Conservation (phyloP, 23 tunicate genomes). For the Halocynthia roretzi region DNA sequence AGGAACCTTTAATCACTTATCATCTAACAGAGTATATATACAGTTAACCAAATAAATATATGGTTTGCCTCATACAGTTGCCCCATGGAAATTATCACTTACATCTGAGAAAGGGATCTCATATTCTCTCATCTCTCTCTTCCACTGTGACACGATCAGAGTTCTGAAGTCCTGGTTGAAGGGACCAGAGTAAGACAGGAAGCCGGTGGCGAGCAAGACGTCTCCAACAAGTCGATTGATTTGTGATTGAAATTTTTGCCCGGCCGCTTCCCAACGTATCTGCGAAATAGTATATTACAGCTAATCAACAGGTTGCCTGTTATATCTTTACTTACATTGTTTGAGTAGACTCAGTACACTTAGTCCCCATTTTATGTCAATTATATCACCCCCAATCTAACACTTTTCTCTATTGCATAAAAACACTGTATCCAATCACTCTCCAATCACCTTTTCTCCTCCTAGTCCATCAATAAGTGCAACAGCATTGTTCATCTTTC, state of each 20-base stretch:
- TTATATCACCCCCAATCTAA: neutral
- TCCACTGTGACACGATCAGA: conserved; percentile 50
- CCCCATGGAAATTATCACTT: neutral
- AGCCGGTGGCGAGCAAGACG: conserved; percentile 75
- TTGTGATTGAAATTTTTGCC: conserved; percentile 53
- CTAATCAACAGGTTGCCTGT: too few species aligned
- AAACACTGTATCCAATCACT: too few species aligned
- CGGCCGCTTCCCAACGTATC: conserved; percentile 74
- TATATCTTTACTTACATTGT: neutral
- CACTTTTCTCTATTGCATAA: neutral
- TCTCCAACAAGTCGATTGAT: conserved; percentile 70
- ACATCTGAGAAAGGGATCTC: conserved; percentile 75
- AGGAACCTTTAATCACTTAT: too few species aligned
- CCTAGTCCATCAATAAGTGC: conserved; percentile 82
- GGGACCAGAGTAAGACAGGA: conserved; percentile 83
- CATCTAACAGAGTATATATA: too few species aligned
- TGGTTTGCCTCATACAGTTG: too few species aligned
- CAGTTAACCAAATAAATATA: too few species aligned
- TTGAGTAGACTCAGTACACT: too few species aligned
- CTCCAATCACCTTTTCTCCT: conserved; percentile 55
- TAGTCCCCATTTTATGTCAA: neutral
- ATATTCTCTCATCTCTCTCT: conserved; percentile 50
- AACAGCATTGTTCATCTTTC: conserved; percentile 78
- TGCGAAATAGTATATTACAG: neutral
- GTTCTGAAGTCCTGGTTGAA: conserved; percentile 85